phyloP scores from a whole-genome alignment of 1,140 invertebrate genomes.

The Caenorhabditis latens region DNA sequence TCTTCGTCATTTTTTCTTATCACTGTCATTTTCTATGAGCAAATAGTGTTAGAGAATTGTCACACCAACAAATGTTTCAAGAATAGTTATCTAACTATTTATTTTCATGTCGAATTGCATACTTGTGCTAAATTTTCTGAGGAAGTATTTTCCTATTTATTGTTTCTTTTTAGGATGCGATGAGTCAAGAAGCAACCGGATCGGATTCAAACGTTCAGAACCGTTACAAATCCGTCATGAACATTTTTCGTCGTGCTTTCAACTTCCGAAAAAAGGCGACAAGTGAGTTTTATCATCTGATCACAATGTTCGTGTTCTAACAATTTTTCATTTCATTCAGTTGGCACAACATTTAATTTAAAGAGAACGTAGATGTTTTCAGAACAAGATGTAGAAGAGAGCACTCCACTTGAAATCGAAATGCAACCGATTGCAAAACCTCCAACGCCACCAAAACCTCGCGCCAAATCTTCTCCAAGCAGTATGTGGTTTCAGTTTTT shows the following conservation, averaged over 20 bases:
- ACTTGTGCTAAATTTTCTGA: background rate
- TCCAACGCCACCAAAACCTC: background rate
- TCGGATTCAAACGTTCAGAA: background rate
- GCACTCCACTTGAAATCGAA: background rate
- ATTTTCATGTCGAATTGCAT: background rate
- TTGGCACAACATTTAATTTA: too few relatives aligned
- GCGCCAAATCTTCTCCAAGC: background rate
- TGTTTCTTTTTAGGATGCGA: conserved; percentile 53
- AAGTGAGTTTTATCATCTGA: background rate
- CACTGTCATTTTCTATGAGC: background rate
- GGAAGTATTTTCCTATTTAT: background rate
- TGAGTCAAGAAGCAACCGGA: conserved; percentile 32
- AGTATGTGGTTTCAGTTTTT: too few relatives aligned
- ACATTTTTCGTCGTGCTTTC: conserved; percentile 45
- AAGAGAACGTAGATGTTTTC: background rate
- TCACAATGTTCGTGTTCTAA: background rate
- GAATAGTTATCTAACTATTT: conserved; percentile 26
- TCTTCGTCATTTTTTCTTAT: background rate
- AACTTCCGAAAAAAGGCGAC: conserved; percentile 8
- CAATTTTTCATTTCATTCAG: too few relatives aligned
- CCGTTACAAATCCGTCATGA: conserved; percentile 51
- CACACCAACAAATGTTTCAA: conserved; percentile 48
- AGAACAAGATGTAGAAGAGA: conserved; percentile 44
- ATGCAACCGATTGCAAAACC: conserved; percentile 24
- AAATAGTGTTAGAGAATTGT: background rate